A percentile compares a stretch with the other conserved stretches of the same genome.
Evolutionary conservation across 2,888 invertebrate genomes (phyloP).

Genomic region (Cataglyphis cursor): DNA sequence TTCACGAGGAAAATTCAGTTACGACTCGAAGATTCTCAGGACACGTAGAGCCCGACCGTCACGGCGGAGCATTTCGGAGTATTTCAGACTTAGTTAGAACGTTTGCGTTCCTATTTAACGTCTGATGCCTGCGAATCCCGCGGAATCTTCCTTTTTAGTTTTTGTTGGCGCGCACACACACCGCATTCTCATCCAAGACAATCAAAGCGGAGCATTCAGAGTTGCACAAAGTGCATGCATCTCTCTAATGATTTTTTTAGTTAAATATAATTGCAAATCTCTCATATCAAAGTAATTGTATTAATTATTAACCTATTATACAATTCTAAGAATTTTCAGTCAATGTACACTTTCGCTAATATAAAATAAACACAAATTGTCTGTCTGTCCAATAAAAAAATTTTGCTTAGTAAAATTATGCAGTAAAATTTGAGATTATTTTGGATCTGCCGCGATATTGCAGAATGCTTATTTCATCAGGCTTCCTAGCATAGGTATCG

Average conservation of each 20-base stretch:
- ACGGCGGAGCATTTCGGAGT: constrained; percentile 76
- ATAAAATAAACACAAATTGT: neutral
- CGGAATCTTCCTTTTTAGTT: constrained; percentile 60
- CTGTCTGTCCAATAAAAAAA: neutral
- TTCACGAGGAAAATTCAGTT: constrained; percentile 85
- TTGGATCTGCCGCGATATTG: neutral
- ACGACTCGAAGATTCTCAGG: constrained; percentile 83
- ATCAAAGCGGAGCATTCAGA: constrained; percentile 39
- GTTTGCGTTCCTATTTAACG: constrained; percentile 84
- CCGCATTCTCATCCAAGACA: constrained; percentile 68
- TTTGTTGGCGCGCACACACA: constrained; percentile 58
- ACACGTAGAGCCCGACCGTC: constrained; percentile 81
- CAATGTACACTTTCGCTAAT: neutral
- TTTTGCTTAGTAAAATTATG: neutral
- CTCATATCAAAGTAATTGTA: neutral
- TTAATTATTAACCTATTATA: neutral
- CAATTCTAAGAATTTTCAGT: neutral
- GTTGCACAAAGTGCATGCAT: constrained; percentile 2
- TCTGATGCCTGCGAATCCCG: constrained; percentile 71
- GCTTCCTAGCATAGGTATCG: constrained; percentile 21
- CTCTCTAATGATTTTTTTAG: neutral
- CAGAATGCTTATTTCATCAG: constrained; percentile 4
- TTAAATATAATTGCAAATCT: neutral
- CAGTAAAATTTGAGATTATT: constrained; percentile 3
- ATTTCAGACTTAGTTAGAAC: constrained; percentile 85